These are phyloP conservation scores for Nebria ingens DNA, from an alignment of 1,140 invertebrate genomes.

Conservation along the genomic window DNA sequence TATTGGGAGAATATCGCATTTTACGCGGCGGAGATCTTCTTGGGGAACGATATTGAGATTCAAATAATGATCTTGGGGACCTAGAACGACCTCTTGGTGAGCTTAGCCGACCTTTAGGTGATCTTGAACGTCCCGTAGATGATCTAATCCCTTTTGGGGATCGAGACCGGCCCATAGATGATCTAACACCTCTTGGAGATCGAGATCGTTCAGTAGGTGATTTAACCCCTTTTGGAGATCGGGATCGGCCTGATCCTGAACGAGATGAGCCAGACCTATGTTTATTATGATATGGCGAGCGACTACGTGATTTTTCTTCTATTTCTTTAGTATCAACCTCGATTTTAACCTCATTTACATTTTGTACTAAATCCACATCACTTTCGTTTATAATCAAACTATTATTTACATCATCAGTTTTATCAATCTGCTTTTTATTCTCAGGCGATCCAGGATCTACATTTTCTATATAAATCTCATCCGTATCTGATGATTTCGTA, in stretches of 20 bases:
- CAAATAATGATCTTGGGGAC: neutral
- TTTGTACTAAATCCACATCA: too few species aligned
- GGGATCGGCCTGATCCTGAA: neutral
- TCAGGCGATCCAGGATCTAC: neutral
- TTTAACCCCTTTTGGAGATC: neutral
- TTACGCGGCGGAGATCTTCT: neutral
- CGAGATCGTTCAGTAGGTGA: neutral
- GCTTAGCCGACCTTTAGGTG: slow-evolving; percentile 7
- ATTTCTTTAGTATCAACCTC: neutral
- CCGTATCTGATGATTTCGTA: neutral
- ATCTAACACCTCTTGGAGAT: neutral
- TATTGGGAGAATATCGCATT: slow-evolving; percentile 5
- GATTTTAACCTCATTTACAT: too few species aligned
- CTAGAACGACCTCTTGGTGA: slow-evolving; percentile 5
- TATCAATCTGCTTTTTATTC: neutral
- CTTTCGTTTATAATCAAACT: too few species aligned
- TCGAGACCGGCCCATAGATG: neutral
- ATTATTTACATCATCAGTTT: neutral
- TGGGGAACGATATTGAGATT: neutral
- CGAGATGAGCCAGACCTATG: neutral
- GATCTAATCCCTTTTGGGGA: neutral
- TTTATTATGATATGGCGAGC: neutral
- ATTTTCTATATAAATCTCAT: slow-evolving; percentile 10
- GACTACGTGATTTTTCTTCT: neutral
- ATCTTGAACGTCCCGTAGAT: neutral